Conservation (phyloP, 2,888 invertebrate genomes). For the Melieria crassipennis region DNA sequence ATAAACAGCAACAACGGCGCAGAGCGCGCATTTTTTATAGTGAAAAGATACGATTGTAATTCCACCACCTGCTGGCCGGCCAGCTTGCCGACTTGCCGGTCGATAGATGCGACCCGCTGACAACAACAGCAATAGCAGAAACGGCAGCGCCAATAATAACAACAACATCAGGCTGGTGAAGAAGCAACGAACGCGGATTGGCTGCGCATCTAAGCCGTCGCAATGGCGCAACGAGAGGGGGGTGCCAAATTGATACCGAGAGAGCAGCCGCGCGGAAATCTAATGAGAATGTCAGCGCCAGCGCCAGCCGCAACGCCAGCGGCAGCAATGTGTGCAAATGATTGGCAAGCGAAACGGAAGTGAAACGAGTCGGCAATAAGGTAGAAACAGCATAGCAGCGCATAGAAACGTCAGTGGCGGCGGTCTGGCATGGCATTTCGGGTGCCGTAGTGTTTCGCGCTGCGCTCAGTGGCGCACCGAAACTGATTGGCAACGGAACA, state of each 20-base stretch:
- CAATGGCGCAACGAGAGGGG: no score
- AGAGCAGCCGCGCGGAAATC: not conserved
- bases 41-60: conserved; percentile 32
- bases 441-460: not conserved
- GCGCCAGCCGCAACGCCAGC: conserved; percentile 1
- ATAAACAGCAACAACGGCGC: conserved; percentile 5
- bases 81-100: not conserved
- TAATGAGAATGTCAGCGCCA: conserved; percentile 6
- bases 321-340: conserved; percentile 1
- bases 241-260: no score
- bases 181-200: conserved; percentile 18
- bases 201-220: conserved; percentile 8
- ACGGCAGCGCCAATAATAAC: conserved; percentile 2
- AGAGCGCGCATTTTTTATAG: conserved; percentile 16
- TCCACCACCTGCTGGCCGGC: conserved; percentile 24
- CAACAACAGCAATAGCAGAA: conserved; percentile 13
- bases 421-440: no score
- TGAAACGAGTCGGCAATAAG: not conserved
- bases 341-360: not conserved
- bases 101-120: not conserved
- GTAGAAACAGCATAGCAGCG: not conserved
- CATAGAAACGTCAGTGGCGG: not conserved
- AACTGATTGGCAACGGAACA: conserved; percentile 22
- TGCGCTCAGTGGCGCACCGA: not conserved
- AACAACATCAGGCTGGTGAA: conserved; percentile 6